Evolutionary conservation across 1,140 invertebrate genomes (phyloP).

Genomic region (Augochlora pura): DNA sequence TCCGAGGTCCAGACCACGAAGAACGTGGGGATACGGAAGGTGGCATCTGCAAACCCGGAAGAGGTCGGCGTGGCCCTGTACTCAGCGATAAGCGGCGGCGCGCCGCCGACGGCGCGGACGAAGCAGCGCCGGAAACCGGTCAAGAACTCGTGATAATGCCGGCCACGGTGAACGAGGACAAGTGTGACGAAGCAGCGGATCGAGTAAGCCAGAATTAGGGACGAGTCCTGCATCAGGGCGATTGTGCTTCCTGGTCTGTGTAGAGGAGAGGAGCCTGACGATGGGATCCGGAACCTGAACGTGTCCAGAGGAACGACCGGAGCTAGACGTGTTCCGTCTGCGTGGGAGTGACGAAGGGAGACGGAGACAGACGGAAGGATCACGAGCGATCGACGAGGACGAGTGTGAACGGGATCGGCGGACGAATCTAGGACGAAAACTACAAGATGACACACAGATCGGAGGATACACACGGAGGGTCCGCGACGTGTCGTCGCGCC

Average conservation of each 20-base stretch:
- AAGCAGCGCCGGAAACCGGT: slow-evolving; percentile 76
- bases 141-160: slow-evolving; percentile 73
- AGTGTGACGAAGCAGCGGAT: slow-evolving; percentile 38
- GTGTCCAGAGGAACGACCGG: slow-evolving; percentile 31
- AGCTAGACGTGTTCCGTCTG: background rate
- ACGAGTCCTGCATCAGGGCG: slow-evolving; percentile 41
- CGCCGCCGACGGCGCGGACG: slow-evolving; percentile 55
- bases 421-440: slow-evolving; percentile 10
- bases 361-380: slow-evolving; percentile 2
- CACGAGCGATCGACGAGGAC: background rate
- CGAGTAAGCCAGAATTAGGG: slow-evolving; percentile 30
- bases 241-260: slow-evolving; percentile 43
- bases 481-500: background rate
- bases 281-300: slow-evolving; percentile 31
- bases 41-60: slow-evolving; percentile 74
- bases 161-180: slow-evolving; percentile 29
- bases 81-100: slow-evolving; percentile 68
- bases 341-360: background rate
- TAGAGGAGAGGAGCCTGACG: slow-evolving; percentile 17
- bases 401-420: background rate
- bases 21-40: slow-evolving; percentile 79
- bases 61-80: slow-evolving; percentile 73
- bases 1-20: slow-evolving; percentile 81
- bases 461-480: background rate
- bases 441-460: slow-evolving; percentile 15